These are phyloP conservation scores for Pteromalus puparum DNA, from an alignment of 1,140 invertebrate genomes.

Conservation along the genomic window DNA sequence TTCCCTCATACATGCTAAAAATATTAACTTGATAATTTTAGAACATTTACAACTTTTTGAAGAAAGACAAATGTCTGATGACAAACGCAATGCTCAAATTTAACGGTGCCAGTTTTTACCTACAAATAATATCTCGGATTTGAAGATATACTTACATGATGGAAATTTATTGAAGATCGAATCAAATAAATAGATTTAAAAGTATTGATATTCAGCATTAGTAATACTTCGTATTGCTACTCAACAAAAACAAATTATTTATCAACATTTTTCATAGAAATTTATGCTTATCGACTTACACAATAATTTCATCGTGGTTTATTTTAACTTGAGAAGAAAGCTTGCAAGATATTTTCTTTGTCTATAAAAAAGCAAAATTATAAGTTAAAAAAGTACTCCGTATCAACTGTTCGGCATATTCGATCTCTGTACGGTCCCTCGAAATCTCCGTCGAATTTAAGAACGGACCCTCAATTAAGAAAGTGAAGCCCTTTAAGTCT, in stretches of 20 bases:
- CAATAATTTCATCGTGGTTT: conserved; percentile 11
- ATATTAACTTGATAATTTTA: conserved; percentile 6
- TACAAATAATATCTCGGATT: not conserved
- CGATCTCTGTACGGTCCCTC: not conserved
- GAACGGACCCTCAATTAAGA: not conserved
- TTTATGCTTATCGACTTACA: not conserved
- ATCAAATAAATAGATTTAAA: not conserved
- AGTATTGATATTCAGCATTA: not conserved
- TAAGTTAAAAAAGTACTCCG: not conserved
- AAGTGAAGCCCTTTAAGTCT: conserved; percentile 26
- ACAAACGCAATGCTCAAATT: not conserved
- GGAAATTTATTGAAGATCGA: not conserved
- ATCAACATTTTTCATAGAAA: not conserved
- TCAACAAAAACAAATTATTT: not conserved
- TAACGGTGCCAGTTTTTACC: not conserved
- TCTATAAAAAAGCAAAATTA: too few relatives aligned
- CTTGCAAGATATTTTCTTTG: too few relatives aligned
- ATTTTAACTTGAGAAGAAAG: not conserved
- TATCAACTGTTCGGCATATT: not conserved
- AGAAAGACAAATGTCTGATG: not conserved
- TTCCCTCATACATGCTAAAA: not conserved
- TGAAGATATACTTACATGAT: not conserved
- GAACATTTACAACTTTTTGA: not conserved
- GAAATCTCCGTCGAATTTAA: not conserved
- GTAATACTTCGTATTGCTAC: not conserved